Percentiles rank a stretch among this genome's conserved stretches.
Conservation (phyloP, 2,888 invertebrate genomes). For the Mellilla xanthometata region DNA sequence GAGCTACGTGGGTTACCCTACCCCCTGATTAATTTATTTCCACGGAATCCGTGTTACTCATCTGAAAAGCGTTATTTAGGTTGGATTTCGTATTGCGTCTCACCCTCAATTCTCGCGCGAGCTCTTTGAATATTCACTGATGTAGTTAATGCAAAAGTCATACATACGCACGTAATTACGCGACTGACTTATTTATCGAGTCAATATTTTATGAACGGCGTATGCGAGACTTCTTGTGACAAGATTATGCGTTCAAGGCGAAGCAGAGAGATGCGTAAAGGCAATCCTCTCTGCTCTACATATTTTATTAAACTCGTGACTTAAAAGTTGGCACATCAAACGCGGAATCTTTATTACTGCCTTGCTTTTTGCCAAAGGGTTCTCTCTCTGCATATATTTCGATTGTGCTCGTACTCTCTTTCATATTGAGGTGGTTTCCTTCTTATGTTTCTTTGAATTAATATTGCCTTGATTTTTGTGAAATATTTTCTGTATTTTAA, state of each 20-base stretch:
- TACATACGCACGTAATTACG: slow-evolving; percentile 26
- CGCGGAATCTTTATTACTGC: background rate
- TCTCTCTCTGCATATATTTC: background rate
- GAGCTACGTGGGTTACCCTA: slow-evolving; percentile 56
- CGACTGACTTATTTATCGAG: slow-evolving; percentile 20
- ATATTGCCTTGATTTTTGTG: too few relatives aligned
- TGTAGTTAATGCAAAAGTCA: slow-evolving; percentile 33
- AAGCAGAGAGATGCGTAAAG: background rate
- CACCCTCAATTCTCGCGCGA: slow-evolving; percentile 39
- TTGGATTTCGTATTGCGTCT: slow-evolving; percentile 39
- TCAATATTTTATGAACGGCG: slow-evolving; percentile 3
- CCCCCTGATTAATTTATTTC: slow-evolving; percentile 71
- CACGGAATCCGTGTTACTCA: slow-evolving; percentile 59
- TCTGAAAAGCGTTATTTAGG: slow-evolving; percentile 54
- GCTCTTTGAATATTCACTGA: slow-evolving; percentile 38
- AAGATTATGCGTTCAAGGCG: background rate
- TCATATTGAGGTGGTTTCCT: too few relatives aligned
- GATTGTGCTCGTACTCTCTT: background rate
- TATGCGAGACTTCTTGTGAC: background rate
- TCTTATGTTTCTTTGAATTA: too few relatives aligned
- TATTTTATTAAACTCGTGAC: background rate
- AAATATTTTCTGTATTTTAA: too few relatives aligned
- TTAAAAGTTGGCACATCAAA: background rate
- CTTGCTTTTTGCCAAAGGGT: background rate
- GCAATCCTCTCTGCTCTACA: background rate